Conservation (phyloP, 2,888 invertebrate genomes). For the Craniophora ligustri region DNA sequence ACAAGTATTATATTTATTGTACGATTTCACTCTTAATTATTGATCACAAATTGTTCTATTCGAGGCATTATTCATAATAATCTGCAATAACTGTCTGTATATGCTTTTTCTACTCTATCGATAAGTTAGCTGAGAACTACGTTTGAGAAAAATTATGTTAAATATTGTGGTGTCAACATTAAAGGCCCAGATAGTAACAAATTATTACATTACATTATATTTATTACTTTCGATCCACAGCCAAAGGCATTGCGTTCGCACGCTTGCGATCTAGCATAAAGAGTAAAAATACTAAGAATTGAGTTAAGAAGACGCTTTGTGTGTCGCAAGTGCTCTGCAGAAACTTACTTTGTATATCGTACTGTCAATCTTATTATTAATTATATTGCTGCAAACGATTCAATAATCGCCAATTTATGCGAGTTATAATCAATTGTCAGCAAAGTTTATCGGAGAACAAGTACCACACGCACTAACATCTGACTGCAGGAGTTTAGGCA, state of each 20-base stretch:
- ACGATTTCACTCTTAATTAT: slow-evolving; percentile 82
- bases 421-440: slow-evolving; percentile 72
- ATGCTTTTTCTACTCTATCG: slow-evolving; percentile 65
- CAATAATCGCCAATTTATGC: slow-evolving; percentile 63
- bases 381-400: slow-evolving; percentile 68
- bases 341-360: slow-evolving; percentile 82
- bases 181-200: slow-evolving; percentile 67
- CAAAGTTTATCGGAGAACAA: slow-evolving; percentile 62
- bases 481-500: slow-evolving; percentile 48
- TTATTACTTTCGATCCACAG: slow-evolving; percentile 72
- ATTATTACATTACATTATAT: slow-evolving; percentile 59
- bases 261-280: slow-evolving; percentile 60
- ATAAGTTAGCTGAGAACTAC: slow-evolving; percentile 62
- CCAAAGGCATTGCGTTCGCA: slow-evolving; percentile 74
- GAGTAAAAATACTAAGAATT: slow-evolving; percentile 58
- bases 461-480: slow-evolving; percentile 66
- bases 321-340: slow-evolving; percentile 86
- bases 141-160: slow-evolving; percentile 60
- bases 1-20: slow-evolving; percentile 84
- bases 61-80: slow-evolving; percentile 73
- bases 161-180: slow-evolving; percentile 65
- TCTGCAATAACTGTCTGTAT: slow-evolving; percentile 70
- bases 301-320: slow-evolving; percentile 72
- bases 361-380: slow-evolving; percentile 82
- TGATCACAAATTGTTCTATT: slow-evolving; percentile 80